These are phyloP conservation scores for Conchocele bisecta DNA, from an alignment of 2,888 invertebrate genomes.

Conservation along the genomic window DNA sequence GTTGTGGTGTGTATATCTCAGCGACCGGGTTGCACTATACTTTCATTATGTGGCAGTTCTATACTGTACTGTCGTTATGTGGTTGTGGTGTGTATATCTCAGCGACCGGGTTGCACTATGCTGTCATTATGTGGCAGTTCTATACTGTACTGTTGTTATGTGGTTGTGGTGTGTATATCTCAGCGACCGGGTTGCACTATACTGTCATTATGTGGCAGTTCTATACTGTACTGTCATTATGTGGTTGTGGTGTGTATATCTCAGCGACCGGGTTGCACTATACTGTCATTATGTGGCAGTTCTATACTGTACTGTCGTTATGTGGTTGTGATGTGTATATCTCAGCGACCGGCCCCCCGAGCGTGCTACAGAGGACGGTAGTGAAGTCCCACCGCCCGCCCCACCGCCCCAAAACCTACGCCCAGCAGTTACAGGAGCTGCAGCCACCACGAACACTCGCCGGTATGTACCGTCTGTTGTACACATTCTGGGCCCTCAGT, in stretches of 20 bases:
- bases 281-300: neutral
- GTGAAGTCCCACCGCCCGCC: slow-evolving; percentile 67
- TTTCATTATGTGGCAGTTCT: too few relatives aligned
- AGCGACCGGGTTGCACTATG: too few relatives aligned
- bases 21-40: too few relatives aligned
- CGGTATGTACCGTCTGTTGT: slow-evolving; percentile 21
- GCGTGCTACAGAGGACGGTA: slow-evolving; percentile 61
- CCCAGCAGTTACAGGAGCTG: slow-evolving; percentile 75
- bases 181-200: neutral
- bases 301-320: neutral
- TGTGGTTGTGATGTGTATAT: neutral
- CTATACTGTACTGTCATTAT: neutral
- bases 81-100: too few relatives aligned
- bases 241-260: neutral
- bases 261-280: neutral
- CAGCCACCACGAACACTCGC: slow-evolving; percentile 60
- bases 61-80: too few relatives aligned
- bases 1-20: too few relatives aligned
- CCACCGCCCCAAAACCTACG: slow-evolving; percentile 78
- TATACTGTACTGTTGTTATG: too few relatives aligned
- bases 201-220: neutral
- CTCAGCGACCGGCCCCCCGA: too few relatives aligned
- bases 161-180: too few relatives aligned
- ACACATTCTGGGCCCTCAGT: too few relatives aligned
- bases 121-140: too few relatives aligned